A percentile compares a stretch with the other conserved stretches of the same genome.
These are phyloP conservation scores for Pocota personata DNA, from an alignment of 2,888 invertebrate genomes.

Conservation along the genomic window DNA sequence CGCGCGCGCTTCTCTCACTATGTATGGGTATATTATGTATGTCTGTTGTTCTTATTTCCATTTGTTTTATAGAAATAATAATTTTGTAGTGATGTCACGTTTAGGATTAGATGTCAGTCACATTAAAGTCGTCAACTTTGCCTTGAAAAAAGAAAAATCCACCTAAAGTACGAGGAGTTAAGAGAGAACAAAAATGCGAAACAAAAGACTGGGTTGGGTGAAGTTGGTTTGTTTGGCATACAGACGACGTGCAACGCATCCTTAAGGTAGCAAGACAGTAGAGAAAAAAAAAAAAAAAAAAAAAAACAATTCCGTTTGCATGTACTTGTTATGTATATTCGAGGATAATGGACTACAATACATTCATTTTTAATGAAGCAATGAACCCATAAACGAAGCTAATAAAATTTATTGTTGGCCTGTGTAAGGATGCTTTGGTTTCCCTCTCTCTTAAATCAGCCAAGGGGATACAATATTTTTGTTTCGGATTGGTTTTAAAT, in stretches of 20 bases:
- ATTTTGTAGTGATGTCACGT: constrained; percentile 59
- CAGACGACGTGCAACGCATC: constrained; percentile 57
- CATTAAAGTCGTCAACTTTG: constrained; percentile 49
- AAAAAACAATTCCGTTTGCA: constrained; percentile 32
- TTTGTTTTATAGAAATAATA: constrained; percentile 16
- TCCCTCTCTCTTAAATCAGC: constrained; percentile 40
- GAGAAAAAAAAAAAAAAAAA: background rate
- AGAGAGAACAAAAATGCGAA: background rate
- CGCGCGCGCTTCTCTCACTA: background rate
- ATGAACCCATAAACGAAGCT: constrained; percentile 73
- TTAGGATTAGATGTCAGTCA: constrained; percentile 63
- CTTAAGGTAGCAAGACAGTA: constrained; percentile 7
- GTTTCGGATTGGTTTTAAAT: constrained; percentile 49
- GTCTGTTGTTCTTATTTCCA: background rate
- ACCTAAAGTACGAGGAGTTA: background rate
- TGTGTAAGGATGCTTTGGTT: constrained; percentile 42
- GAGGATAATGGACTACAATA: constrained; percentile 67
- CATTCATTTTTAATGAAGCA: constrained; percentile 68
- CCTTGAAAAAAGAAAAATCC: background rate
- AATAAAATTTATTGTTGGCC: constrained; percentile 62
- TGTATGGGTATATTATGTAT: too few relatives aligned
- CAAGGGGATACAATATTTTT: constrained; percentile 39
- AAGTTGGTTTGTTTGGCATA: constrained; percentile 2
- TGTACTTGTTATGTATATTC: constrained; percentile 22
- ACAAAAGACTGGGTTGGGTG: background rate